phyloP scores from a whole-genome alignment of 2,113 vertebrate genomes.

The Piprites chloris region DNA sequence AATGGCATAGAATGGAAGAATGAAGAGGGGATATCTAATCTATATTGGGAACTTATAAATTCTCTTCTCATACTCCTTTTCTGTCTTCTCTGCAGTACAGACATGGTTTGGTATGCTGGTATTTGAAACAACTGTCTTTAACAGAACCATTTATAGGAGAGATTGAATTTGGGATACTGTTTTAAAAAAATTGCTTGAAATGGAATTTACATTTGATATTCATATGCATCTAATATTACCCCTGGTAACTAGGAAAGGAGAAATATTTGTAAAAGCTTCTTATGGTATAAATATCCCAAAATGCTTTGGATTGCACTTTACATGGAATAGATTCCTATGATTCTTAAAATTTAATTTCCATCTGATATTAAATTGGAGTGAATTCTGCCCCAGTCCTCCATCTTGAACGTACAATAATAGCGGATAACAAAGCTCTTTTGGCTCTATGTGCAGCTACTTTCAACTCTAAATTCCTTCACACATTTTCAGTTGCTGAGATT shows the following conservation, averaged over 20 bases:
- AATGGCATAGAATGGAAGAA: not conserved
- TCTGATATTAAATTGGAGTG: not conserved
- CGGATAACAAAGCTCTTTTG: not conserved
- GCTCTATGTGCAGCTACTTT: not conserved
- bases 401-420: not conserved
- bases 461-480: not conserved
- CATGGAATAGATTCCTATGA: not conserved
- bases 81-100: not conserved
- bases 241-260: conserved; percentile 15
- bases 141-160: not conserved
- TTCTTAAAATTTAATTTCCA: conserved; percentile 8
- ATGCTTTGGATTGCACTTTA: not conserved
- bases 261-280: conserved; percentile 22
- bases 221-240: not conserved
- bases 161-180: not conserved
- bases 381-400: not conserved
- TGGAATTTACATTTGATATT: not conserved
- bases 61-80: not conserved
- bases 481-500: not conserved
- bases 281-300: not conserved
- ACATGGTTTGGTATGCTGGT: not conserved
- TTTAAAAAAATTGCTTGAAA: not conserved
- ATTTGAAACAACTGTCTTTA: conserved; percentile 45
- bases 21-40: not conserved
- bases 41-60: not conserved